phyloP scores from a whole-genome alignment of 2,113 vertebrate species.

The Tragulus kanchil region DNA sequence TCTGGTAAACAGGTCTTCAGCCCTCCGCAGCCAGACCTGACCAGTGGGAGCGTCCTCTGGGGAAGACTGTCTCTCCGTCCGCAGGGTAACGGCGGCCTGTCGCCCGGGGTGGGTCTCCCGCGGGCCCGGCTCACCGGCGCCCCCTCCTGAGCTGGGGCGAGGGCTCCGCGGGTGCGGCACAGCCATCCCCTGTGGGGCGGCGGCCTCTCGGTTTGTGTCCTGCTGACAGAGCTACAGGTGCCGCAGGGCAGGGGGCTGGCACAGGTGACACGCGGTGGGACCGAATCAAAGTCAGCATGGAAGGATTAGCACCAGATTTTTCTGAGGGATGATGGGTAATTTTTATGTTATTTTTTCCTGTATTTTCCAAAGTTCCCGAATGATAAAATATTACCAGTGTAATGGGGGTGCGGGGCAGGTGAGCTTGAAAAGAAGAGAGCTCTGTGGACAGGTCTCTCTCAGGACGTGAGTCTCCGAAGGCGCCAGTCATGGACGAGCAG shows the following conservation, averaged over 20 bases:
- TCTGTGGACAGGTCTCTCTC: not conserved
- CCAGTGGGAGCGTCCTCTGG: not conserved
- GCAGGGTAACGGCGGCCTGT: not conserved
- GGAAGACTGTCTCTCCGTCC: not conserved
- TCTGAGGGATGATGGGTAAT: not conserved
- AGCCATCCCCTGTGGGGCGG: not conserved
- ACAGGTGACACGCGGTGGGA: accelerated
- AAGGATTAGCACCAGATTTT: not conserved
- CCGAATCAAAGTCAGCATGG: not conserved
- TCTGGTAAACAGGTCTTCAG: conserved; percentile 26
- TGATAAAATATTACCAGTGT: not conserved
- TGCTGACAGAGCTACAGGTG: accelerated
- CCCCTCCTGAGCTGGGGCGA: not conserved
- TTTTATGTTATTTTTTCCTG: not conserved
- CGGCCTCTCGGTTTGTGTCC: not conserved
- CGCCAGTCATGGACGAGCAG: not conserved
- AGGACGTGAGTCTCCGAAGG: not conserved
- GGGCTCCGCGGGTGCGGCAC: not conserved
- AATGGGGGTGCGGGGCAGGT: not conserved
- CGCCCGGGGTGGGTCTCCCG: not conserved
- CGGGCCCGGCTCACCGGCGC: not conserved
- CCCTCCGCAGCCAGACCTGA: not conserved
- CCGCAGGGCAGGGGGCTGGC: not conserved
- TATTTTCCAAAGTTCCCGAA: not conserved
- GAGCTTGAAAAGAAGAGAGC: not conserved